phyloP scores from a whole-genome alignment of 2,888 invertebrate genomes.

The Sesamia inferens region DNA sequence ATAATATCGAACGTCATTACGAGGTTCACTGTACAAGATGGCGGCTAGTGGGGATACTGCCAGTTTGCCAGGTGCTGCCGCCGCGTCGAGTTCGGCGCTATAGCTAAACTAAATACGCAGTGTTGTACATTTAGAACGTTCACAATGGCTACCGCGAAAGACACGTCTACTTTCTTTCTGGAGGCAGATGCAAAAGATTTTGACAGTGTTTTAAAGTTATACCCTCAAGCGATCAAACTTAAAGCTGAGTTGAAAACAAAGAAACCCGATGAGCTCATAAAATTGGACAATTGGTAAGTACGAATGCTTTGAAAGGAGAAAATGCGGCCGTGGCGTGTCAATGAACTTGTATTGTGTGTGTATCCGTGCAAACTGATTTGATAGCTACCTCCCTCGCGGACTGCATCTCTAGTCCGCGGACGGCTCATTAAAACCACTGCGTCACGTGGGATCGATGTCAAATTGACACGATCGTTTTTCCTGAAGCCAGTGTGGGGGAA shows the following conservation, averaged over 20 bases:
- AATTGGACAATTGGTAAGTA: slow-evolving; percentile 98
- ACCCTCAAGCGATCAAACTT: slow-evolving; percentile 96
- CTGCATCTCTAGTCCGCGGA: slow-evolving; percentile 91
- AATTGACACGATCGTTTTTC: slow-evolving; percentile 90
- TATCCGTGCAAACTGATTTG: slow-evolving; percentile 91
- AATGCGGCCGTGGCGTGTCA: slow-evolving; percentile 91
- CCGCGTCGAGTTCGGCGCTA: slow-evolving; percentile 90
- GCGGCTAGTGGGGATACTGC: slow-evolving; percentile 90
- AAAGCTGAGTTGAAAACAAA: slow-evolving; percentile 97
- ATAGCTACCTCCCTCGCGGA: slow-evolving; percentile 92
- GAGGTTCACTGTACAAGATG: slow-evolving; percentile 87
- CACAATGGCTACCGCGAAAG: slow-evolving; percentile 96
- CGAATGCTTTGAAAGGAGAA: slow-evolving; percentile 89
- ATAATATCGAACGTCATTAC: slow-evolving; percentile 89
- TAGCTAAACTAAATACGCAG: slow-evolving; percentile 90
- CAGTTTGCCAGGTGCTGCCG: slow-evolving; percentile 91
- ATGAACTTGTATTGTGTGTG: slow-evolving; percentile 91
- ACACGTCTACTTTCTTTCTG: slow-evolving; percentile 98
- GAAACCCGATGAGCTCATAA: slow-evolving; percentile 98
- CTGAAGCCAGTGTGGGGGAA: slow-evolving; percentile 88
- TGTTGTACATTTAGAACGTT: slow-evolving; percentile 90
- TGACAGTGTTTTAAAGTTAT: slow-evolving; percentile 96
- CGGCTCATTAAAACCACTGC: slow-evolving; percentile 92
- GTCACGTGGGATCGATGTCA: slow-evolving; percentile 94
- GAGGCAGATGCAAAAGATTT: slow-evolving; percentile 96